These are phyloP conservation scores for Cyanoramphus novaezelandiae DNA, from an alignment of 2,113 vertebrate genomes.

Conservation along the genomic window DNA sequence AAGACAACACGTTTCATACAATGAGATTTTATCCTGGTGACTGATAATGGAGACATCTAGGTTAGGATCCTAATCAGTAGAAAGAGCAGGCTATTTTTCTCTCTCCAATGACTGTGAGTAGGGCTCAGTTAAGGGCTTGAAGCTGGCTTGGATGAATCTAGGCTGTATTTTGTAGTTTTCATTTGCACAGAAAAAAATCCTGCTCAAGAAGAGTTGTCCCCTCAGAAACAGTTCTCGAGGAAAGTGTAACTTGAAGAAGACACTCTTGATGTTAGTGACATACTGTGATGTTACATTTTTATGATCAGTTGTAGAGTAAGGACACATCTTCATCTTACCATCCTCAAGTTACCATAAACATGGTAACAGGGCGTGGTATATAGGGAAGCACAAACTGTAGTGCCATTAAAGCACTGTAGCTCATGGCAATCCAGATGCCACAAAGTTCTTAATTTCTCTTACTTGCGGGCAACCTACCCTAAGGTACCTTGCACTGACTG, in stretches of 20 bases:
- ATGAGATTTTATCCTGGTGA: background rate
- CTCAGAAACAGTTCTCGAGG: background rate
- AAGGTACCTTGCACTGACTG: background rate
- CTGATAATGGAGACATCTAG: constrained; percentile 3
- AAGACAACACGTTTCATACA: background rate
- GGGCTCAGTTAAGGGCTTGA: background rate
- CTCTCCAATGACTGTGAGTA: background rate
- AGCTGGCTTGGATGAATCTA: background rate
- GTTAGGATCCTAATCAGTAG: background rate
- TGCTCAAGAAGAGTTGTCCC: background rate
- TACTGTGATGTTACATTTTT: rapidly evolving
- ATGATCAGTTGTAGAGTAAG: background rate
- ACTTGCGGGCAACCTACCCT: background rate
- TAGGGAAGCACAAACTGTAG: background rate
- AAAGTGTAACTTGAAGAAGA: background rate
- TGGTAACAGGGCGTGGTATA: background rate
- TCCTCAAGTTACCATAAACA: background rate
- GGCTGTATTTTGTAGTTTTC: background rate
- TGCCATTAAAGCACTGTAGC: background rate
- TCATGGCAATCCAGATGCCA: background rate
- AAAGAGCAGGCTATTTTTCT: background rate
- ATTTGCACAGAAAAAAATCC: background rate
- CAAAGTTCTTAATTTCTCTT: background rate
- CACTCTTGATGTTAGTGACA: background rate
- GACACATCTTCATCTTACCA: background rate